Base-by-base conservation (phyloP, 2,888 invertebrate genomes). In the Sepioteuthis lessoniana region DNA sequence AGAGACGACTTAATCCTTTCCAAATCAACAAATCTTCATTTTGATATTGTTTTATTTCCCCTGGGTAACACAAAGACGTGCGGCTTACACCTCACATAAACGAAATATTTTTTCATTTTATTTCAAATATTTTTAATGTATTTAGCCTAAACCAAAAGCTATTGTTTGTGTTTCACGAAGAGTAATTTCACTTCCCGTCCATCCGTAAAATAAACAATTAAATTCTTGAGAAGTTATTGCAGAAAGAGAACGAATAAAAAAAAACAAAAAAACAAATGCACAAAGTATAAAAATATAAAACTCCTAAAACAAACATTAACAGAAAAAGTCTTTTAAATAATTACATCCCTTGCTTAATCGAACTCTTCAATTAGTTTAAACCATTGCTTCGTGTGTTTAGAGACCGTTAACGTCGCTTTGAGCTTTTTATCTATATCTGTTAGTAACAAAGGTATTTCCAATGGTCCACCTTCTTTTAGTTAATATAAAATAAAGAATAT, bases 331-430 rank as follows among this genome's bases (percentile, higher is more conserved):
- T 31, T 25, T 76, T n/a, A n/a, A 35, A 76, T 76, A 35, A 76
- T 76, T 76, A 76, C 76, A 13, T 35, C 76, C 76, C 76, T 76
- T 76, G n/a, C 19, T 76, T 76, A n/a, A n/a, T n/a, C 13, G 76
- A 76, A 25, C 55, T 55, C 55, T 55, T 55, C 55, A 76, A 76
- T 19, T 35, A 25, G n/a, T 76, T 76, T 76, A 76, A n/a, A 76
- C n/a, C n/a, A 1, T n/a, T 35, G 3, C n/a, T n/a, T 76, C n/a
- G n/a, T 10, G 13, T 16, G n/a, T 76, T 76, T 13, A 13, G 10
- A n/a, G 10, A n/a, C 16, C n/a, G 0, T 2, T n/a, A 13, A n/a
- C 10, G 0, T n/a, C 76, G 25, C 3, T 8, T 16, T 16, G 16
- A 5, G 60, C 7, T 31, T 31, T 60, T 5, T 31, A 60, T 76